Evolutionary conservation across 2,888 invertebrate species (phyloP).

Genomic region (Coleophora flavipennella): DNA sequence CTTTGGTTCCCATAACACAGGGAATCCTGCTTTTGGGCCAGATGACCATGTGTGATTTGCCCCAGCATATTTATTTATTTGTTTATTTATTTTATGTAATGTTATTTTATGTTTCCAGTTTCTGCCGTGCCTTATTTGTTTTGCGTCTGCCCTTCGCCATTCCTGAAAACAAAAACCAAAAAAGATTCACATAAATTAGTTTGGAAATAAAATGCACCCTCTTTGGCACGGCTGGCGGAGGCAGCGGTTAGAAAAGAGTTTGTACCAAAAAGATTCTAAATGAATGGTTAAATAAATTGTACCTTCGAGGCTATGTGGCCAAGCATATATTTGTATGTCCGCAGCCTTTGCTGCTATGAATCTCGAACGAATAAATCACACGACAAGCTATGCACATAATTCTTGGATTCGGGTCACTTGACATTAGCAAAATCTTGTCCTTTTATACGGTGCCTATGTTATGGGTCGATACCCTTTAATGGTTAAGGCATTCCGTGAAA

Average conservation of each 20-base stretch:
- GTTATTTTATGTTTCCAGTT: background rate
- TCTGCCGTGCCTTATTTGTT: background rate
- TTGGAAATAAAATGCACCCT: constrained; percentile 25
- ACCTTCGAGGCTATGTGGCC: too few species aligned
- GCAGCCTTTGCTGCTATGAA: constrained; percentile 25
- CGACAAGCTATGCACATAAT: constrained; percentile 59
- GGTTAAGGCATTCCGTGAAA: too few species aligned
- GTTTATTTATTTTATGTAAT: too few species aligned
- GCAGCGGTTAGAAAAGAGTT: constrained; percentile 32
- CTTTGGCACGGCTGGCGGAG: constrained; percentile 13
- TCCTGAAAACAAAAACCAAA: constrained; percentile 28
- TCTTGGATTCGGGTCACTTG: constrained; percentile 56
- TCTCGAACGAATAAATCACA: constrained; percentile 57
- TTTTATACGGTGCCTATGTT: constrained; percentile 23
- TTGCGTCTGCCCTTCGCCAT: constrained; percentile 10
- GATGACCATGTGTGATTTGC: too few species aligned
- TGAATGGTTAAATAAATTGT: constrained; percentile 34
- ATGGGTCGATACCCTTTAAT: too few species aligned
- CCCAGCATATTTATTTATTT: background rate
- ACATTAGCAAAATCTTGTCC: constrained; percentile 54
- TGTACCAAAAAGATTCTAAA: constrained; percentile 12
- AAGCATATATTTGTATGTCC: constrained; percentile 37
- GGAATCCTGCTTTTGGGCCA: too few species aligned
- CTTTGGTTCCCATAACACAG: too few species aligned
- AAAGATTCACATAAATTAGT: constrained; percentile 28